A percentile compares a stretch with the other conserved stretches of the same genome.
These are phyloP conservation scores for Setophaga petechia DNA, from an alignment of 2,113 vertebrate species.

Conservation along the genomic window DNA sequence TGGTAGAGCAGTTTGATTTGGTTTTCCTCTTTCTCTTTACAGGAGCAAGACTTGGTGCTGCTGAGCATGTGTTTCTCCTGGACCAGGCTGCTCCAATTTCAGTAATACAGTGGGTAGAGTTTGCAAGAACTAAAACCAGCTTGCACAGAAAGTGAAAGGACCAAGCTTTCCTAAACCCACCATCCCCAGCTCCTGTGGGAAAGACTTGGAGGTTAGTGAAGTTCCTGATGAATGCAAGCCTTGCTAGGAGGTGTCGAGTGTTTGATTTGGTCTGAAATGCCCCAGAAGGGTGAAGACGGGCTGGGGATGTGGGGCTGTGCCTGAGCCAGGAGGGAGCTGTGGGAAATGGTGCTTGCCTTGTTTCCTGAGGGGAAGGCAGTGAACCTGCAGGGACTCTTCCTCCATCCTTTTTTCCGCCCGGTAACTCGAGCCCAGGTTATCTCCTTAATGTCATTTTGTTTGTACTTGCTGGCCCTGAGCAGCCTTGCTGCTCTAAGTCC, in stretches of 20 bases:
- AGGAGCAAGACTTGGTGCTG: not conserved
- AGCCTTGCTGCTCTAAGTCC: not conserved
- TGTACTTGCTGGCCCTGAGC: not conserved
- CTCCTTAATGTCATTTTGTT: not conserved
- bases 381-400: accelerated
- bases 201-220: not conserved
- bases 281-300: not conserved
- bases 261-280: accelerated
- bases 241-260: not conserved
- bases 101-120: not conserved
- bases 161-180: not conserved
- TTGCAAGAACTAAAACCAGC: not conserved
- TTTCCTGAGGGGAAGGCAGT: not conserved
- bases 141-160: not conserved
- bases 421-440: not conserved
- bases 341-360: not conserved
- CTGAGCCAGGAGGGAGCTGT: not conserved
- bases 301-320: not conserved
- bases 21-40: not conserved
- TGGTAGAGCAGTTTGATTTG: not conserved
- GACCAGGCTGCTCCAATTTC: not conserved
- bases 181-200: not conserved
- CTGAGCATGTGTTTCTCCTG: not conserved
- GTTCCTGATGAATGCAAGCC: not conserved
- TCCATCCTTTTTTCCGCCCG: not conserved